Evolutionary conservation across 2,797 vertebrate species (phyloP).

Genomic region (Otolemur crassicaudatus): DNA sequence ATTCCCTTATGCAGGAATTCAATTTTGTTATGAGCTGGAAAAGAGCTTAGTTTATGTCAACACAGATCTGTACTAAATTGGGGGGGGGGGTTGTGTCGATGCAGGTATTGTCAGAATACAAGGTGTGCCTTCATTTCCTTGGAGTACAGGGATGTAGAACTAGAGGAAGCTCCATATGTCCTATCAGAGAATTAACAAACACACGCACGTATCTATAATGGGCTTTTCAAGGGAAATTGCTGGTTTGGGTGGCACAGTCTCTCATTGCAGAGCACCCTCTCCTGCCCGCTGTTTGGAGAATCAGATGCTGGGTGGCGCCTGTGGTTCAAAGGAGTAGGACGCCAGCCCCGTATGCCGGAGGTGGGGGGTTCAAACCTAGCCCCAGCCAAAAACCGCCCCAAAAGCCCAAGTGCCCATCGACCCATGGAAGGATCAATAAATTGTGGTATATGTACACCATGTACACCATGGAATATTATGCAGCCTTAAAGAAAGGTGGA

Average conservation of each 20-base stretch:
- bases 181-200: background rate
- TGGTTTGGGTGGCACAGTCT: background rate
- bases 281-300: background rate
- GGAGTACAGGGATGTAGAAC: background rate
- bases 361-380: no score
- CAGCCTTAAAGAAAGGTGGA: no score
- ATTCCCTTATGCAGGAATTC: constrained; percentile 54
- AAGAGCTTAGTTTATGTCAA: background rate
- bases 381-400: no score
- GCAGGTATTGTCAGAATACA: constrained; percentile 29
- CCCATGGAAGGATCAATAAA: no score
- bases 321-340: no score
- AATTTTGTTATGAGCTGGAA: constrained; percentile 27
- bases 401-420: no score
- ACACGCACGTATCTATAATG: background rate
- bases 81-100: background rate
- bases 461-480: no score
- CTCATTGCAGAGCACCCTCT: background rate
- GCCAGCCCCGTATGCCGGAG: no score
- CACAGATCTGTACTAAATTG: background rate
- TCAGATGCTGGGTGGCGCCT: no score
- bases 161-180: background rate
- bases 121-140: constrained; percentile 12
- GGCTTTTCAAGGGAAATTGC: background rate
- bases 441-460: no score